Evolutionary conservation across 2,797 vertebrate species (phyloP), one percentile per base, ranked within the genome.

Genomic region (Coreius guichenoti): DNA sequence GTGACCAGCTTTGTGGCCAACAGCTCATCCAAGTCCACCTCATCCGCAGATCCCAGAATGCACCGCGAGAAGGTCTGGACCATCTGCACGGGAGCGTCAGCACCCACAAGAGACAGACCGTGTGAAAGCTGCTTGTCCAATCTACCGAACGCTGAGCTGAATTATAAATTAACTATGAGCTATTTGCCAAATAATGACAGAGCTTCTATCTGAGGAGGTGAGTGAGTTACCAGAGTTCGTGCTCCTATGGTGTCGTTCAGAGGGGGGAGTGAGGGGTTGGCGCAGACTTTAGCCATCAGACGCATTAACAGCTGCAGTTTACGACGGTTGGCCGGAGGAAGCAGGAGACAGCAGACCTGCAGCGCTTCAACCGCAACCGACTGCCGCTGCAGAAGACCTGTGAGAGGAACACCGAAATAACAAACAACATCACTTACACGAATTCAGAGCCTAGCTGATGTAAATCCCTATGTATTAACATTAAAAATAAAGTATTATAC

Each of bases 21-120:
- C 63, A 99, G 93, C 89, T 99, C 98, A 88, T 98, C 97, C 93
- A 99, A 89, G 87, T 99, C 98, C 89, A 97, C 95, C 90, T 99
- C 98, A 82, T 98, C 97, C 31, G 95, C 96, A 33, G 98, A 99
- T 84, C 96, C 95, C 88, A 99, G 95, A 87, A 99, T 96, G 85
- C 96, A 97, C 68, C 84, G 96, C 8, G 97, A 98, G 93, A 99
- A 99, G 0, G 94, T 96, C 93, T 99, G 98, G 83, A 98, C 95
- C 95, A 99, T 94, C 96, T 97, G 74, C 75, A 76, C 29, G 26
- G 21, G 21, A 73, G 67, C 31, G 36, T 16, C 26, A 8, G 14
- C 45, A 26, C 17, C 31, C 47, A 47, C 5, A 49, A 4, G 33
- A 69, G 12, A 51, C 49, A 54, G 47, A 29, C 14, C 33, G 63